Base-by-base conservation (phyloP, 1,140 invertebrate genomes). In the Nephila pilipes region DNA sequence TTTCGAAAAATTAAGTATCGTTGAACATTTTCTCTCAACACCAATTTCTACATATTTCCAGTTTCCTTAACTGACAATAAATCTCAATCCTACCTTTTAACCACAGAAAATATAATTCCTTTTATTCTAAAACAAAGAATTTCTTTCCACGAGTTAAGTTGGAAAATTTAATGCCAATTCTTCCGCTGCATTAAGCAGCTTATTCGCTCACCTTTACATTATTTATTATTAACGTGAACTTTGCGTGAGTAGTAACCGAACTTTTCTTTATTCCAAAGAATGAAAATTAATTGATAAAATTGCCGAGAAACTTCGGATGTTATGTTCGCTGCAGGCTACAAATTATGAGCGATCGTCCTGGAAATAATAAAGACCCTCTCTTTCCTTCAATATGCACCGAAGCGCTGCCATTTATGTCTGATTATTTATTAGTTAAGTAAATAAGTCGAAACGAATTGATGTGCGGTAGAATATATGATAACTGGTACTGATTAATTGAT, bases 201-300 rank as follows among this genome's bases (percentile, higher is more conserved):
- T n/a, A 65, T 65, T n/a, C 63, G 38, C 25, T 55, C 14, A 65
- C 46, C 29, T 65, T 20, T 91, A 8, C 79, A 91, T 91, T 91
- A 91, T 91, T 91, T 83, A 91, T 91, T 81, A 83, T 38, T 14
- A 32, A 79, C 79, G 65, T 32, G 36, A 65, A 55, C 65, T 79
- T 89, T 79, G 87, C 87, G 65, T 79, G 65, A 65, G 85, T 65
- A 32, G 22, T 18, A 75, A 36, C 55, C 16, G n/a, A 29, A 36
- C 22, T 89, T 63, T 83, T 91, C 55, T 91, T 83, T 91, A 55
- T 88, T 46, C 79, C 55, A 1, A 54, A 63, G 25, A 91, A 91
- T 83, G 89, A 91, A 91, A 91, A 91, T 91, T 91, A 91, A 91
- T 91, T 91, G 89, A 91, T 91, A 83, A 91, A 81, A 79, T 79